phyloP scores from a whole-genome alignment of 2,113 vertebrate genomes.

The Hippolais icterina region DNA sequence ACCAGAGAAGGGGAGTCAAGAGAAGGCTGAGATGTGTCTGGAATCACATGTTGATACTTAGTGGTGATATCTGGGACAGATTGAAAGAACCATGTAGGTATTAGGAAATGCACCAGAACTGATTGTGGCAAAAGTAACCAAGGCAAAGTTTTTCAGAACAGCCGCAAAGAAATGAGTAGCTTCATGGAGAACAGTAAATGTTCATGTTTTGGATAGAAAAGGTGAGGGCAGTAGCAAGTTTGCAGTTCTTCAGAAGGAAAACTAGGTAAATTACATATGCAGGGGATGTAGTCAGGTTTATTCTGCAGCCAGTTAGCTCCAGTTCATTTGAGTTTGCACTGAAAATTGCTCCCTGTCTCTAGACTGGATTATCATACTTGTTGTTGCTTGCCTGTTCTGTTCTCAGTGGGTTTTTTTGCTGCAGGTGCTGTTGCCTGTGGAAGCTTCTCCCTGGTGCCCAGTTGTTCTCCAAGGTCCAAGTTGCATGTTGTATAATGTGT shows the following conservation, averaged over 20 bases:
- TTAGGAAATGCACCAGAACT: neutral
- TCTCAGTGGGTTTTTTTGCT: neutral
- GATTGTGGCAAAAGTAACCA: neutral
- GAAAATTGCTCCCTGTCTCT: neutral
- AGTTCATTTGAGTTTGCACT: neutral
- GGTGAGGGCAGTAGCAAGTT: neutral
- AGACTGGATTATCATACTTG: neutral
- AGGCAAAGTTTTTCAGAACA: neutral
- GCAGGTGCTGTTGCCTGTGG: neutral
- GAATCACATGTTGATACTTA: neutral
- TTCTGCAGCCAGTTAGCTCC: neutral
- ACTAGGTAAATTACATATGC: neutral
- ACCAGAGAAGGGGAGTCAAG: neutral
- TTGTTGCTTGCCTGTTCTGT: neutral
- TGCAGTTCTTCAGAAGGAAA: neutral
- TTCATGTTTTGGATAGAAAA: neutral
- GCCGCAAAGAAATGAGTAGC: neutral
- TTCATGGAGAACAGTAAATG: neutral
- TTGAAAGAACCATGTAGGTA: neutral
- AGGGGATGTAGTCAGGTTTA: neutral
- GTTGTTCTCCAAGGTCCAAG: neutral
- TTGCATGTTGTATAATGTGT: neutral
- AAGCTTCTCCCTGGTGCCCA: neutral
- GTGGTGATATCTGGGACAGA: neutral
- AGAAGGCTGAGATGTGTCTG: neutral